A percentile compares a stretch with the other conserved stretches of the same genome.
phyloP scores from a whole-genome alignment of 1,140 invertebrate species.

The Caerostris darwini region DNA sequence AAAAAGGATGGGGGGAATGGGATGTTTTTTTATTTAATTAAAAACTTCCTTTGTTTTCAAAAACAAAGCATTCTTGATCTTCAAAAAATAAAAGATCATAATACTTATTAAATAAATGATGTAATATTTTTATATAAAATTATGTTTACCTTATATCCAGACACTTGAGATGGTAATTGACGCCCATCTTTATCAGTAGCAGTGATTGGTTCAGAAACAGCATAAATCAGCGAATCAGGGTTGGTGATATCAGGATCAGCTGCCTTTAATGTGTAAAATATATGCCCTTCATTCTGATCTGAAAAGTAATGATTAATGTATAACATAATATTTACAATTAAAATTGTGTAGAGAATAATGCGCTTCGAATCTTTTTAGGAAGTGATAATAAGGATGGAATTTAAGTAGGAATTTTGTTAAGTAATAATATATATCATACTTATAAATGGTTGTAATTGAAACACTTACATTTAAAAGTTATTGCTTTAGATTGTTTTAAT shows the following conservation, averaged over 20 bases:
- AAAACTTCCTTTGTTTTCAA: not conserved
- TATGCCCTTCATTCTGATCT: slow-evolving; percentile 88
- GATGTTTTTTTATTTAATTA: not conserved
- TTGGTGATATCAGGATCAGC: slow-evolving; percentile 90
- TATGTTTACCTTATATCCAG: slow-evolving; percentile 23
- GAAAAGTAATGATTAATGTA: slow-evolving; percentile 30
- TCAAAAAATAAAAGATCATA: not conserved
- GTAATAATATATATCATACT: too few species aligned
- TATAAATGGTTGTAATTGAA: too few species aligned
- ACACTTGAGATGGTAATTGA: slow-evolving; percentile 78
- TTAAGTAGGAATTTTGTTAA: too few species aligned
- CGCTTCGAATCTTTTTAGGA: too few species aligned
- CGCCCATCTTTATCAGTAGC: slow-evolving; percentile 92
- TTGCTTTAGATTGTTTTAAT: too few species aligned
- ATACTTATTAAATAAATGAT: not conserved
- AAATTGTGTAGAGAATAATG: too few species aligned
- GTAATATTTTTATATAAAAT: too few species aligned
- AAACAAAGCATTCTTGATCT: not conserved
- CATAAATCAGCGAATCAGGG: slow-evolving; percentile 87
- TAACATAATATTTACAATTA: too few species aligned
- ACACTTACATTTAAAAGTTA: too few species aligned
- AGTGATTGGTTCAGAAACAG: slow-evolving; percentile 87
- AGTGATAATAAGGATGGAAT: too few species aligned
- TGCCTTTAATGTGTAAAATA: slow-evolving; percentile 89
- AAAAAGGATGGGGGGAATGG: too few species aligned